Conservation (phyloP, 2,797 vertebrate species). For the Rhabdomys pumilio region DNA sequence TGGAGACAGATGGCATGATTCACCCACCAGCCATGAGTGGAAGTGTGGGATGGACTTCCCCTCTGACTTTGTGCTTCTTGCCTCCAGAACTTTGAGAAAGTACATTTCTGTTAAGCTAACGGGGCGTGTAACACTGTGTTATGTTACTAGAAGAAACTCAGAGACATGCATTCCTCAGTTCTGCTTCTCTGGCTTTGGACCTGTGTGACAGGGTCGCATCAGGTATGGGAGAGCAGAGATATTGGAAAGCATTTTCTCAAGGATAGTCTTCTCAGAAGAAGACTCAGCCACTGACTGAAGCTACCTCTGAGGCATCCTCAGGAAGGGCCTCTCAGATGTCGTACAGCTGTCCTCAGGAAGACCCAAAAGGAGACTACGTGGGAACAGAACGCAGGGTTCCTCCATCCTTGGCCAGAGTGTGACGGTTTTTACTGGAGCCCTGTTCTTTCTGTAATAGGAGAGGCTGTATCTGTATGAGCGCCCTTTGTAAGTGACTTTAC, state of each 20-base stretch:
- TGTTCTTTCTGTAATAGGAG: no score
- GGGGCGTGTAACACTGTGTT: background rate
- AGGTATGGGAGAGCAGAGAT: background rate
- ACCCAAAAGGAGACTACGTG: background rate
- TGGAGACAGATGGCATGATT: background rate
- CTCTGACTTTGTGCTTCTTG: conserved; percentile 7
- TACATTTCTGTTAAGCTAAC: background rate
- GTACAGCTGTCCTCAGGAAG: background rate
- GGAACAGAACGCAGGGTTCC: background rate
- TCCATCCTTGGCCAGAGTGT: background rate
- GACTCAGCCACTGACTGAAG: background rate
- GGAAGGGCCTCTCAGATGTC: background rate
- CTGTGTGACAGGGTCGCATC: background rate
- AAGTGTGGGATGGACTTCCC: background rate
- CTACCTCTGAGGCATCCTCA: background rate
- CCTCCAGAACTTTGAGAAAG: background rate
- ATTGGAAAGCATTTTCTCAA: background rate
- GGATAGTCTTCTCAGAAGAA: conserved; percentile 7
- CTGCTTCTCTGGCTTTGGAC: background rate
- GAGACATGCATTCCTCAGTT: background rate
- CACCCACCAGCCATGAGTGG: background rate
- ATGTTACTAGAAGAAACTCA: background rate
- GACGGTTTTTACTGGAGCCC: background rate
- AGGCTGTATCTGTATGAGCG: background rate
- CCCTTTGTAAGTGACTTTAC: background rate